Base-by-base conservation (phyloP, 2,797 vertebrate species). In the Melanotaenia trifasciata region DNA sequence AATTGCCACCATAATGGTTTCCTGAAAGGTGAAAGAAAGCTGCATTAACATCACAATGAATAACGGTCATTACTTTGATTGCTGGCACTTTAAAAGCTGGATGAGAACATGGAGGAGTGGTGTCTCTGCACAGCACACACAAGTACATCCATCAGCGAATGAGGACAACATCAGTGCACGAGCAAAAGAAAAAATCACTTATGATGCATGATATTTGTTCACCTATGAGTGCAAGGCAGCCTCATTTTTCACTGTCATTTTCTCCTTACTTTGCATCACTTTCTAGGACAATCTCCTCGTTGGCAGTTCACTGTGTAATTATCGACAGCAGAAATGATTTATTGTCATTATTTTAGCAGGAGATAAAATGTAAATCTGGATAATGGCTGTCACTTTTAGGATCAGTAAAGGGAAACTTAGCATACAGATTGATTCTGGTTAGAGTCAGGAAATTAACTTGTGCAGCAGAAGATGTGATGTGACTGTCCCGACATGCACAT, bases 281-380 rank as follows among this genome's bases (percentile, higher is more conserved):
- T 66, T 83, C 60, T 72, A 36, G 35, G 77, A 85, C 89, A 68
- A 72, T 80, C 87, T 83, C 89, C 87, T 86, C 43, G 69, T 76
- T 62, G 78, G 63, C 76, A 82, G 69, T 77, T 91, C 81, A 65
- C 75, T 65, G 30, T 78, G 82, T 89, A 94, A 96, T 96, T 85
- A 95, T 93, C 85, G 26, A 68, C 92, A 79, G 76, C 88, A 76
- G 56, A 78, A 90, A 76, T 94, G 94, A 96, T 95, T 92, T 93
- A 95, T 93, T 90, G 79, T 90, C 86, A 93, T 94, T 92, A 90
- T 93, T 93, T 86, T 85, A 89, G 85, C 81, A 7, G 70, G 70
- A 86, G 87, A 93, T 92, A 91, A 94, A 94, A 94, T 94, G 91
- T 93, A 95, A 94, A 95, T 95, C 84, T 91, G 82, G 76, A 88